phyloP scores from a whole-genome alignment of 2,797 vertebrate species.

The Microtus obscurus region DNA sequence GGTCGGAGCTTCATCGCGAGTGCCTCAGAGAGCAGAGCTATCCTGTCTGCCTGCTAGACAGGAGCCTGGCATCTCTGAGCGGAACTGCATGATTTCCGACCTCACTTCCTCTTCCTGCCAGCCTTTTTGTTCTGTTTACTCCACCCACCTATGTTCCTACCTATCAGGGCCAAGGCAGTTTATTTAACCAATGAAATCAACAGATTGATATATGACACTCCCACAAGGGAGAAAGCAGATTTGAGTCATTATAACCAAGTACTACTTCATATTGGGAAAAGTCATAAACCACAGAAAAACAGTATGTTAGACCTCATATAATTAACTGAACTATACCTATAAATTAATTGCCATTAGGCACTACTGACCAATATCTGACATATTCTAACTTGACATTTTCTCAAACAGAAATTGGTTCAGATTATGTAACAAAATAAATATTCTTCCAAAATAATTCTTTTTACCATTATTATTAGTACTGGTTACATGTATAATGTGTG shows the following conservation, averaged over 20 bases:
- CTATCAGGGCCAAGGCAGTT: too few species aligned
- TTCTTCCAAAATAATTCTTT: constrained; percentile 63
- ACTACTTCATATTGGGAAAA: not conserved
- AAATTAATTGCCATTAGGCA: constrained; percentile 9
- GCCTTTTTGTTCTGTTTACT: too few species aligned
- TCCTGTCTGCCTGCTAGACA: too few species aligned
- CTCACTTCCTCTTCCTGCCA: too few species aligned
- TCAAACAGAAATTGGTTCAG: constrained; percentile 25
- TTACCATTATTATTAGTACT: not conserved
- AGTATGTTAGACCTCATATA: not conserved
- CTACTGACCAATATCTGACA: not conserved
- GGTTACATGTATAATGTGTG: not conserved
- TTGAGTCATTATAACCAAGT: constrained; percentile 14
- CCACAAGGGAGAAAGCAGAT: not conserved
- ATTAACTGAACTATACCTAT: not conserved
- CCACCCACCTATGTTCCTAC: too few species aligned
- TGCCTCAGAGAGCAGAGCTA: too few species aligned
- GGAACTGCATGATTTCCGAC: too few species aligned
- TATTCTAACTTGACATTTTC: constrained; percentile 28
- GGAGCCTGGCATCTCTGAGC: too few species aligned
- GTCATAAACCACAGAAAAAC: constrained; percentile 26
- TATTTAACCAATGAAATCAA: too few species aligned
- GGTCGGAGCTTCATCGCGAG: too few species aligned
- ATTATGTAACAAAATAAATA: constrained; percentile 2
- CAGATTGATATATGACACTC: too few species aligned